Evolutionary conservation across 1,140 invertebrate species (phyloP), one percentile per base, ranked within the genome.

Genomic region (Telenomus remus): DNA sequence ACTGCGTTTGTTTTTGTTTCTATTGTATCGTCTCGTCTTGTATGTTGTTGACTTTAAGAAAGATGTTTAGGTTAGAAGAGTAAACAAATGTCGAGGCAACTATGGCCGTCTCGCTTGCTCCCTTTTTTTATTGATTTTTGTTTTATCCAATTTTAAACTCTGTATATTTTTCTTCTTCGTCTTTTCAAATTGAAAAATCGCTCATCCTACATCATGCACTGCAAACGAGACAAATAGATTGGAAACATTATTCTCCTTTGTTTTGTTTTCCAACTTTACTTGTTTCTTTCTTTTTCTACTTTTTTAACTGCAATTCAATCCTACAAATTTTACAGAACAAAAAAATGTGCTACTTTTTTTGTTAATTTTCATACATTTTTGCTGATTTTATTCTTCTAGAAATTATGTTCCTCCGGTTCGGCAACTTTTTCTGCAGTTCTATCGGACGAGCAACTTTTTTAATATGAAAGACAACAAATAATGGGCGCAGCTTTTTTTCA

Each of bases 21-120:
- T 55, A 55, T 54, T 54, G 43, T 50, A 34, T 0, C 19, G 13
- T 34, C 48, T 55, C 50, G 27, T 55, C 42, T 60, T 47, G 53
- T 69, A 42, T 19, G 66, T 61, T 70, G 66, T 70, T 70, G 66
- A 61, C 53, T 70, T 70, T 70, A 55, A 61, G 55, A 49, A 70
- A 70, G 57, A 55, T 48, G 66, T 70, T 70, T 61, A 70, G 57
- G 66, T 61, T 61, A 43, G 57, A 55, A 60, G 57, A 43, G 66
- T 70, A 60, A 70, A 70, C 51, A 61, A 55, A 54, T 54, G 55
- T 13, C 44, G 15, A 14, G 42, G 15, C 37, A 54, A 59, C 46
- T 46, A 48, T 47, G 12, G 49, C 2, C 19, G 19, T 27, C 19
- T 27, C 19, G 19, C 6, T 27, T 6, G 39, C 39, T 42, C 15